Percentiles rank a stretch among this genome's conserved stretches.
Conservation (phyloP, 2,888 invertebrate genomes). For the Orchesellides sinensis region DNA sequence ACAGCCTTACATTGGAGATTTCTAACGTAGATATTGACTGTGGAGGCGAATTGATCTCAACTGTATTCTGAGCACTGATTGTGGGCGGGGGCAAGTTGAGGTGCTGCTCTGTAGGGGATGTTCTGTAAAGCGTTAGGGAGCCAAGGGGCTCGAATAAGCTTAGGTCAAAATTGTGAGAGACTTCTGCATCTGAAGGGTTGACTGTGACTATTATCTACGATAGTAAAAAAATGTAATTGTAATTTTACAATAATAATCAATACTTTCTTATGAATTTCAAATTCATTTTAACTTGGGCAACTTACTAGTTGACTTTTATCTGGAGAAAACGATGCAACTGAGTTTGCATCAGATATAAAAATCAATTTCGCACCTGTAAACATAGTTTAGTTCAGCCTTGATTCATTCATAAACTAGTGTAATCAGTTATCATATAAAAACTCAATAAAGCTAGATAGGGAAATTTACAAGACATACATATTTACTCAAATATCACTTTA, state of each 20-base stretch:
- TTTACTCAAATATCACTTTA: no score
- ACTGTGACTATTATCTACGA: conserved; percentile 49
- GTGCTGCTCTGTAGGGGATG: conserved; percentile 66
- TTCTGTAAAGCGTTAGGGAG: conserved; percentile 37
- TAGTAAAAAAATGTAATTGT: conserved; percentile 17
- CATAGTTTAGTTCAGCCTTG: background rate
- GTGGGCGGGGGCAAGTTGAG: conserved; percentile 29
- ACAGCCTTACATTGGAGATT: conserved; percentile 9
- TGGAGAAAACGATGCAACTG: conserved; percentile 67
- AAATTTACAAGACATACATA: no score
- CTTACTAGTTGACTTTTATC: conserved; percentile 51
- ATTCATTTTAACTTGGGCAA: background rate
- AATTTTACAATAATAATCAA: background rate
- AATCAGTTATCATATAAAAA: no score
- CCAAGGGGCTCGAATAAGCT: conserved; percentile 32
- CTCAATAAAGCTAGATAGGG: no score
- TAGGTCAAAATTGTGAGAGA: conserved; percentile 33
- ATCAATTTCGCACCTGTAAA: conserved; percentile 62
- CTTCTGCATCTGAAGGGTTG: conserved; percentile 6
- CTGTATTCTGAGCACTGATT: conserved; percentile 4
- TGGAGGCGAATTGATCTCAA: conserved; percentile 38
- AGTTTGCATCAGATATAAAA: conserved; percentile 56
- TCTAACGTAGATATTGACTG: conserved; percentile 69
- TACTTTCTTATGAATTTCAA: background rate
- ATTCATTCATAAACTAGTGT: no score